Evolutionary conservation across 2,797 vertebrate species (phyloP).

Genomic region (Argentina silus): DNA sequence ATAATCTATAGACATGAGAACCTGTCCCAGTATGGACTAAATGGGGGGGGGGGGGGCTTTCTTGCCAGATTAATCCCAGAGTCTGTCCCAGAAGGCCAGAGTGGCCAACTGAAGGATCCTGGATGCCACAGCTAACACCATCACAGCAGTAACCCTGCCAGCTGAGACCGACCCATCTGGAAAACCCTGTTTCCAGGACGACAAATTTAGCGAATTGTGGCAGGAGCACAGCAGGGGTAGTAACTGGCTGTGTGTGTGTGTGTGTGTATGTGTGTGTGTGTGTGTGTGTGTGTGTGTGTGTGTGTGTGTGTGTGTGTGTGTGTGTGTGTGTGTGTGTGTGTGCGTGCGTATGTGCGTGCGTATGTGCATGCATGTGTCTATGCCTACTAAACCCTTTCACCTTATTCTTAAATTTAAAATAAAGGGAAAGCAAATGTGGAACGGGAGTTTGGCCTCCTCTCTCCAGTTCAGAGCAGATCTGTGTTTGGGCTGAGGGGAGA

Average conservation of each 20-base stretch:
- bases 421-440: conserved; percentile 23
- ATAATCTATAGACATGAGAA: conserved; percentile 68
- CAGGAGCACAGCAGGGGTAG: conserved; percentile 17
- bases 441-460: conserved; percentile 15
- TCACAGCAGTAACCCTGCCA: conserved; percentile 14
- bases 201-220: conserved; percentile 24
- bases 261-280: conserved; percentile 19
- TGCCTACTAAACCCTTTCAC: conserved; percentile 6
- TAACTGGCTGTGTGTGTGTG: conserved; percentile 13
- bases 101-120: conserved; percentile 21
- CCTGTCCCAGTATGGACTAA: conserved; percentile 28
- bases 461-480: conserved; percentile 17
- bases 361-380: conserved; percentile 10
- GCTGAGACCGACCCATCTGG: conserved; percentile 13
- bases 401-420: conserved; percentile 3
- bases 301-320: conserved; percentile 16
- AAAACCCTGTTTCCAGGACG: conserved; percentile 21
- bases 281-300: conserved; percentile 19
- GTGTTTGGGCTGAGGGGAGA: not conserved
- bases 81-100: conserved; percentile 21
- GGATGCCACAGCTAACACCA: conserved; percentile 25
- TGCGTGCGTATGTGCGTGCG: conserved; percentile 18
- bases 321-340: conserved; percentile 11
- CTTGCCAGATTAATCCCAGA: conserved; percentile 20
- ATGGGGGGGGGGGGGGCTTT: conserved; percentile 11